Conservation (phyloP, 2,113 vertebrate genomes). For the Uropsilus gracilis region DNA sequence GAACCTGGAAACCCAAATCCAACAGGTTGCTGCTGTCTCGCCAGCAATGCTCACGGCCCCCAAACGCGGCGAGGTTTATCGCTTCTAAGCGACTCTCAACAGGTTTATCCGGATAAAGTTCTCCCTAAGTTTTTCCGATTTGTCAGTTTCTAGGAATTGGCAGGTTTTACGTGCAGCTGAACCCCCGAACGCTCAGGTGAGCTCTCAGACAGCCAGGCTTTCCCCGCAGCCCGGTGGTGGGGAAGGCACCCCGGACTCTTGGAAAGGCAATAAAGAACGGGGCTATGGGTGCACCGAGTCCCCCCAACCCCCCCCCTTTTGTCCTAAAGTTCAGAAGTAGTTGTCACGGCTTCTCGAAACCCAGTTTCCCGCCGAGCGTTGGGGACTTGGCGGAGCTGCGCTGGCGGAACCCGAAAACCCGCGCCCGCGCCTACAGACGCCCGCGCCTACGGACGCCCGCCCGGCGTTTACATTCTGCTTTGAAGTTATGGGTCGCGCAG, state of each 20-base stretch:
- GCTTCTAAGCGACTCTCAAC: not conserved
- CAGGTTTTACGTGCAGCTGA: slow-evolving; percentile 5
- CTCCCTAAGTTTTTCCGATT: not conserved
- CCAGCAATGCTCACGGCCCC: not conserved
- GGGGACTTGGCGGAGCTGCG: not conserved
- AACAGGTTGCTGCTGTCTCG: slow-evolving; percentile 26
- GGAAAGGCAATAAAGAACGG: not conserved
- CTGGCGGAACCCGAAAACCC: not conserved
- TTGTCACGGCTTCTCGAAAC: not conserved
- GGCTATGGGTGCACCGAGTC: not conserved
- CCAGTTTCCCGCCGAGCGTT: not conserved
- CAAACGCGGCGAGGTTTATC: not conserved
- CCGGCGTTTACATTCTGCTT: not conserved
- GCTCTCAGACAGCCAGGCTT: slow-evolving; percentile 29
- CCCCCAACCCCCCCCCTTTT: not conserved
- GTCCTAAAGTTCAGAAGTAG: not conserved
- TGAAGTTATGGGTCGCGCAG: not conserved
- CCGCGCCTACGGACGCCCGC: not conserved
- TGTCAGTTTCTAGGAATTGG: slow-evolving; percentile 58
- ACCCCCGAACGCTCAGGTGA: not conserved
- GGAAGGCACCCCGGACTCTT: not conserved
- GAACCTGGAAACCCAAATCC: not conserved
- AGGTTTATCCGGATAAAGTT: not conserved
- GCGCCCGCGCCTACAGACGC: not conserved
- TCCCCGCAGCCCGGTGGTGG: not conserved